These are phyloP conservation scores for Drosophila meridionalis DNA, from an alignment of 2,888 invertebrate genomes.

Conservation along the genomic window DNA sequence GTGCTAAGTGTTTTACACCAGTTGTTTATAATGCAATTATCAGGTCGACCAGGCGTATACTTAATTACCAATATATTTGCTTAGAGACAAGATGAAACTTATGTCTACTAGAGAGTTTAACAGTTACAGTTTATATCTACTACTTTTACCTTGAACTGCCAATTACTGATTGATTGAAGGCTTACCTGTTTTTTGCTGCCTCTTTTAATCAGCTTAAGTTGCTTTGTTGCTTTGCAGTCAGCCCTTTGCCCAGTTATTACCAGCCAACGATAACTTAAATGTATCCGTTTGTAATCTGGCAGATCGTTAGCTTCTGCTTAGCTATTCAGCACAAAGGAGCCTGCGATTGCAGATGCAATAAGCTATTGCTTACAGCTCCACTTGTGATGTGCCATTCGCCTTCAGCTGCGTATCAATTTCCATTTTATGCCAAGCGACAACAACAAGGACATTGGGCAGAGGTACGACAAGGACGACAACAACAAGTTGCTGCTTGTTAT, in stretches of 20 bases:
- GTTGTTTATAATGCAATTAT: conserved; percentile 73
- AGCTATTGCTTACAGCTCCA: conserved; percentile 37
- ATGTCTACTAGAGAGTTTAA: background rate
- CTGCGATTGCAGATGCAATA: conserved; percentile 30
- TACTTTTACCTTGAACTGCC: background rate
- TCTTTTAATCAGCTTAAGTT: background rate
- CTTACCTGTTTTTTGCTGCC: background rate
- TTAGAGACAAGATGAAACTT: background rate
- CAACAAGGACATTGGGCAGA: conserved; percentile 8
- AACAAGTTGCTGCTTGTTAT: conserved; percentile 64
- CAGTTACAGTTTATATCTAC: background rate
- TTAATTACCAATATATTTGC: conserved; percentile 36
- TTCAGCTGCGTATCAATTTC: conserved; percentile 54
- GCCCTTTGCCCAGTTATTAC: conserved; percentile 10
- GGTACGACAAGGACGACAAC: conserved; percentile 1
- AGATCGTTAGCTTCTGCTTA: conserved; percentile 27
- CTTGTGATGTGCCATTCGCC: conserved; percentile 35
- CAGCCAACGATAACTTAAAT: conserved; percentile 17
- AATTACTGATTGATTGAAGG: background rate
- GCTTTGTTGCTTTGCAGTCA: conserved; percentile 10
- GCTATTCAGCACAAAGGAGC: conserved; percentile 1
- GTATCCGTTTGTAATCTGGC: conserved; percentile 23
- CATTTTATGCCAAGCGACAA: conserved; percentile 44
- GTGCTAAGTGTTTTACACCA: conserved; percentile 69
- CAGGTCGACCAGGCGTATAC: conserved; percentile 35